Base-by-base conservation (phyloP, 2,113 vertebrate species). In the Alosa alosa region DNA sequence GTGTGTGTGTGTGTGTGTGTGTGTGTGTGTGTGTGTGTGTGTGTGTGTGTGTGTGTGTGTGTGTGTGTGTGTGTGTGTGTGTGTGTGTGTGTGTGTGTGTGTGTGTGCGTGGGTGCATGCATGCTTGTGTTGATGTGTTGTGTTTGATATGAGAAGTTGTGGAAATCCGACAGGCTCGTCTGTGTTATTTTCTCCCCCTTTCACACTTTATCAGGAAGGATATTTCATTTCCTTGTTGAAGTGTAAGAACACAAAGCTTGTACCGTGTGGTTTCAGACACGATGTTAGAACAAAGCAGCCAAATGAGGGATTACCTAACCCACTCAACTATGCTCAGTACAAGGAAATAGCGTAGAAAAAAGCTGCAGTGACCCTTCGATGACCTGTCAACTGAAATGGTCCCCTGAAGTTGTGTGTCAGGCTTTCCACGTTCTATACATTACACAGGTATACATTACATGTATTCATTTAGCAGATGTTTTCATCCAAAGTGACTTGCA, bases 221-320 rank as follows among this genome's bases (percentile, higher is more conserved):
- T 78, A 78, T 78, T 31, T 75, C 68, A 72, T 72, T 72, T 72
- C 64, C 64, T 72, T 15, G n/a, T 72, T 72, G 10, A 78, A 36
- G 72, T 39, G 6, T 39, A 39, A 60, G 55, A 60, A 22, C 55
- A 22, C 6, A 22, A 18, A 60, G 20, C 55, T 0, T 22, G 18
- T 22, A 60, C 55, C 20, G 18, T 60, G 55, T 1, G 5, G 18
- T 20, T 22, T 22, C 64, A 68, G 2, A 68, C 64, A 68, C 72
- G 11, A 11, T 17, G 36, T 15, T 78, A 17, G 36, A 78, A 39
- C 72, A 78, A 39, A 78, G 72, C 31, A 39, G 36, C 13, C 1
- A 4, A 6, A 39, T 78, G 25, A 78, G 72, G 25, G 31, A 17
- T 78, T 60, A 52, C 50, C 50, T 52, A 52, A 52, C 50, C 50